Conservation (phyloP, 2,888 invertebrate genomes). For the Dasypolia templi region DNA sequence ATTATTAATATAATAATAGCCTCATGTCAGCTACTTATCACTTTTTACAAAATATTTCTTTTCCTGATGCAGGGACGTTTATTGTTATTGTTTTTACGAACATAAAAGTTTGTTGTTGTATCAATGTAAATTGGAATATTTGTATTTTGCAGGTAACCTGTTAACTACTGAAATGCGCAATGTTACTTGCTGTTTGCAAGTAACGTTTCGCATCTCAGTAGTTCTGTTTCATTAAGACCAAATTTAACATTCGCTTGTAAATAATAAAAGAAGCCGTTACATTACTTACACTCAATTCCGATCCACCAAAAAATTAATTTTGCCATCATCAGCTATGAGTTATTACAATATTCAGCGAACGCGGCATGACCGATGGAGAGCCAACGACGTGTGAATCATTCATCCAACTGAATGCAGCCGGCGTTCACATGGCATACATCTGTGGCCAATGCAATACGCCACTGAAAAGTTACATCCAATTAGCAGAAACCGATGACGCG, state of each 20-base stretch:
- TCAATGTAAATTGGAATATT: background rate
- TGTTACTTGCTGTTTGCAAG: too few relatives aligned
- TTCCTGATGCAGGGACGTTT: too few relatives aligned
- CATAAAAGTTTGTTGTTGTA: too few relatives aligned
- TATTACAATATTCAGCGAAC: conserved; percentile 75
- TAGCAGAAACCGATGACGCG: conserved; percentile 85
- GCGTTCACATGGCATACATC: conserved; percentile 66
- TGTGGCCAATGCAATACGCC: conserved; percentile 72
- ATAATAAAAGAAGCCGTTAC: conserved; percentile 26
- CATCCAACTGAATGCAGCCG: conserved; percentile 64
- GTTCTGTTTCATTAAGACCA: background rate
- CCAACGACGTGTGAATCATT: conserved; percentile 75
- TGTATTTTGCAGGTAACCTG: background rate
- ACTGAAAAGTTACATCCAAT: conserved; percentile 87
- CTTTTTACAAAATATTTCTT: too few relatives aligned
- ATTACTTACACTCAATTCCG: conserved; percentile 27
- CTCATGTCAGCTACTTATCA: too few relatives aligned
- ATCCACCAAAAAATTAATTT: conserved; percentile 63
- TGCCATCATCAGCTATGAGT: conserved; percentile 66
- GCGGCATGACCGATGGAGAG: conserved; percentile 70
- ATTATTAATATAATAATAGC: too few relatives aligned
- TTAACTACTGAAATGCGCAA: too few relatives aligned
- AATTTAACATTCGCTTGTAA: background rate
- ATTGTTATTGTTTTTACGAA: too few relatives aligned
- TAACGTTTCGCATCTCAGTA: background rate